These are phyloP conservation scores for Hydrophis major DNA, from an alignment of 2,797 vertebrate species.

Conservation along the genomic window DNA sequence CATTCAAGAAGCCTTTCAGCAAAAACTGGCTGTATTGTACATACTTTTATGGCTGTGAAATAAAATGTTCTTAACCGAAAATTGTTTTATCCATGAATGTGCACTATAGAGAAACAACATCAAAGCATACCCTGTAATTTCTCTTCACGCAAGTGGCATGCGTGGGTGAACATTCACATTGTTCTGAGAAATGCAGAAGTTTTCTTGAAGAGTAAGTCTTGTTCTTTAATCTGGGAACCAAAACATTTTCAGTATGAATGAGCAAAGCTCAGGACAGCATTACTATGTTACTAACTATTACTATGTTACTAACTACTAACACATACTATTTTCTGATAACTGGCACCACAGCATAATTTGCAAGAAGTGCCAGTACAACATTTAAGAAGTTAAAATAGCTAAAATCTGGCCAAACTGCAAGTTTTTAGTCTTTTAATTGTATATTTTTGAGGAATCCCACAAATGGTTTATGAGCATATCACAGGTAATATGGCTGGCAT, in stretches of 20 bases:
- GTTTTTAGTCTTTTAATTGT: not conserved
- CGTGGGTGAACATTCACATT: not conserved
- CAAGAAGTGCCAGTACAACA: not conserved
- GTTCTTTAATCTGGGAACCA: not conserved
- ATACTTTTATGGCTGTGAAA: not conserved
- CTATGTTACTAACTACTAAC: not conserved
- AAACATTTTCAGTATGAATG: not conserved
- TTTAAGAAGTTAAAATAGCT: not conserved
- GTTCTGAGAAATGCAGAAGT: not conserved
- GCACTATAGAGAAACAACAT: not conserved
- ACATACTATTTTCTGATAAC: not conserved
- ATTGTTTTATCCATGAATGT: accelerated
- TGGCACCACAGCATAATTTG: not conserved
- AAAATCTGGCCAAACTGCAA: not conserved
- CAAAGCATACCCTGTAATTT: not conserved
- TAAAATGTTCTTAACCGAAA: not conserved
- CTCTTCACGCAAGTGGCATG: not conserved
- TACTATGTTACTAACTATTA: not conserved
- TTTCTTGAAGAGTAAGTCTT: not conserved
- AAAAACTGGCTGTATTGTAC: not conserved
- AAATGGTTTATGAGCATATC: not conserved
- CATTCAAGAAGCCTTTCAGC: not conserved
- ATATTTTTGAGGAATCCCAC: not conserved
- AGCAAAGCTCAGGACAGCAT: not conserved
- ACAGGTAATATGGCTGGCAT: not conserved